Evolutionary conservation across 2,888 invertebrate species (phyloP), one percentile per base, ranked within the genome.

Genomic region (Synergus japonicus): DNA sequence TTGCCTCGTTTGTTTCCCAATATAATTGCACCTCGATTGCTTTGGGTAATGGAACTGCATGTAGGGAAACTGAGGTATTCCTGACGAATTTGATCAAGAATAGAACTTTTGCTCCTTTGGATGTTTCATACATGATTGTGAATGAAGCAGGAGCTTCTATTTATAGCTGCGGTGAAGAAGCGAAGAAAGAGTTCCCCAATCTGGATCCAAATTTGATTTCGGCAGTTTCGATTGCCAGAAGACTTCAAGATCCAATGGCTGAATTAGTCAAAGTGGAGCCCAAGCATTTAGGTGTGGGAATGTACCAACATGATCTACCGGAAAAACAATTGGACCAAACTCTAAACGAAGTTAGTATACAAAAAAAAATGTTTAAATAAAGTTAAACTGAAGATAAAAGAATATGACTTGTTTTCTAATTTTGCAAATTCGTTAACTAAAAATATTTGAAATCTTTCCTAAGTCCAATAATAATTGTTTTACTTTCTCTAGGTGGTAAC

Each of bases 191-290:
- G 92, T 96, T 98, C 90, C 96, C 97, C 0, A 92, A 95, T 76
- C 93, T 98, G 93, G 97, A 98, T 90, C 96, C 96, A 1, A 97
- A 97, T 90, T 92, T 97, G 49, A 95, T 98, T 60, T 93, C 94
- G 82, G 92, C 93, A 88, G 94, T 97, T 76, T 97, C 97, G 0
- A 96, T 98, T 83, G 98, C 98, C 0, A 94, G 98, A 88, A 94
- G 98, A 88, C 93, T 98, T 0, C 96, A 98, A 90, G 98, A 98
- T 93, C 98, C 98, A 0, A 92, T 98, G 81, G 96, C 96, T 64
- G 98, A 98, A 92, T 94, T 97, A 81, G 97, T 98, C 0, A 98
- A 98, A 93, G 96, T 98, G 13, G 98, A 98, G 82, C 98, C 98
- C 0, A 96, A 97, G 87, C 97, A 98, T 93, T 93, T 98, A 82